Percentiles rank a stretch among this genome's conserved stretches.
Evolutionary conservation across 2,797 vertebrate genomes (phyloP).

Genomic region (Anisognathus igniventris): DNA sequence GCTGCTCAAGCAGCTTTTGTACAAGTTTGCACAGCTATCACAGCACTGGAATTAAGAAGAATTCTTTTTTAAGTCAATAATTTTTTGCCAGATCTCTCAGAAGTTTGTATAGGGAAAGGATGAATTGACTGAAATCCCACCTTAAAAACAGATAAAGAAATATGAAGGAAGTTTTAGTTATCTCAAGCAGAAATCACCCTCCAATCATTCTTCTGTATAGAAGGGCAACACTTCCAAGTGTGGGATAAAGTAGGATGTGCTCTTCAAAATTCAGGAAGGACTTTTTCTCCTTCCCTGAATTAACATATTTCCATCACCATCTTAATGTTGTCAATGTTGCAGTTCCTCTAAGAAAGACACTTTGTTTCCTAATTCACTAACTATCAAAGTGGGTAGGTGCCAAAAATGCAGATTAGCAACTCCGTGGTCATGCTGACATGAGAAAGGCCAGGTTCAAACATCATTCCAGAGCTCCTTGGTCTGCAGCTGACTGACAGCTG

Average conservation of each 20-base stretch:
- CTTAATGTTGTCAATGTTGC: not conserved
- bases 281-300: not conserved
- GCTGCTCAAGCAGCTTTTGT: not conserved
- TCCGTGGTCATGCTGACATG: not conserved
- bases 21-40: not conserved
- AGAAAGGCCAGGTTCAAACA: not conserved
- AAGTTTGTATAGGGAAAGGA: not conserved
- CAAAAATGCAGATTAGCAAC: not conserved
- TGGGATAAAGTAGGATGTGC: not conserved
- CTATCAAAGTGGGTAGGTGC: not conserved
- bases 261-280: not conserved
- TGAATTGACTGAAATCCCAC: not conserved
- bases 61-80: not conserved
- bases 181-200: not conserved
- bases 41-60: not conserved
- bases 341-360: not conserved
- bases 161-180: not conserved
- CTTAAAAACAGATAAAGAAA: not conserved
- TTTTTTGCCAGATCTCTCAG: not conserved
- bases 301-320: not conserved
- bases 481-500: not conserved
- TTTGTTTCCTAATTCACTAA: not conserved
- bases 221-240: not conserved
- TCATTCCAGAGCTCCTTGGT: not conserved
- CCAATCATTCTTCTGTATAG: not conserved